Conservation (phyloP, 2,797 vertebrate species). For the Emys orbicularis region DNA sequence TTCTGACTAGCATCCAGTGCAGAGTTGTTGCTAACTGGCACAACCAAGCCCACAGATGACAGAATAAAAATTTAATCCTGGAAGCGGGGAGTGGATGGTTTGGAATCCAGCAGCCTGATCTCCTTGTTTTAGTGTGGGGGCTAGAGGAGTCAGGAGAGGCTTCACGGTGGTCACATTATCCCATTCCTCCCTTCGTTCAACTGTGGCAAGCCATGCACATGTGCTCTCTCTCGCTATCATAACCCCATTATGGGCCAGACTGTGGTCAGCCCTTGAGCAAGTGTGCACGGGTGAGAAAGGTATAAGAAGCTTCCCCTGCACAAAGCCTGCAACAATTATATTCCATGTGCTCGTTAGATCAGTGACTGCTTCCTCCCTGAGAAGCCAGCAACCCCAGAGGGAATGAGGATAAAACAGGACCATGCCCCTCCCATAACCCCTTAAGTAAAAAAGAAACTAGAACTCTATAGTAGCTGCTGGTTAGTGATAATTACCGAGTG, state of each 20-base stretch:
- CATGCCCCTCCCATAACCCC: not conserved
- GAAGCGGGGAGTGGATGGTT: not conserved
- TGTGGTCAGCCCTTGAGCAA: not conserved
- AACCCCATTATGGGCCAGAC: not conserved
- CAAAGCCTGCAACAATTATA: not conserved
- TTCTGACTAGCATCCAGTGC: not conserved
- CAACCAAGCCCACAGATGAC: not conserved
- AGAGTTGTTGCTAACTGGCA: not conserved
- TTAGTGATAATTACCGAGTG: not conserved
- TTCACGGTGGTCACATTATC: not conserved
- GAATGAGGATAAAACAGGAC: not conserved
- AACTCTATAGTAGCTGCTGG: not conserved
- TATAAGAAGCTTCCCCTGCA: not conserved
- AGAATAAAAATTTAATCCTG: not conserved
- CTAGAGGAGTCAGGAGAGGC: fast-evolving
- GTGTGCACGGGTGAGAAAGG: not conserved
- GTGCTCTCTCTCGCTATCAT: not conserved
- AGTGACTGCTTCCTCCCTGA: not conserved
- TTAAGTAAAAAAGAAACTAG: not conserved
- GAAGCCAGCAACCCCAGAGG: not conserved
- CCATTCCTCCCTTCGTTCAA: not conserved
- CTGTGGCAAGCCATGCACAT: not conserved
- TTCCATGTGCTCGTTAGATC: not conserved
- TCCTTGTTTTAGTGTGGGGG: not conserved
- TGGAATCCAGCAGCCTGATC: not conserved